Conservation (phyloP, 2,797 vertebrate genomes). For the Tangara arthus region DNA sequence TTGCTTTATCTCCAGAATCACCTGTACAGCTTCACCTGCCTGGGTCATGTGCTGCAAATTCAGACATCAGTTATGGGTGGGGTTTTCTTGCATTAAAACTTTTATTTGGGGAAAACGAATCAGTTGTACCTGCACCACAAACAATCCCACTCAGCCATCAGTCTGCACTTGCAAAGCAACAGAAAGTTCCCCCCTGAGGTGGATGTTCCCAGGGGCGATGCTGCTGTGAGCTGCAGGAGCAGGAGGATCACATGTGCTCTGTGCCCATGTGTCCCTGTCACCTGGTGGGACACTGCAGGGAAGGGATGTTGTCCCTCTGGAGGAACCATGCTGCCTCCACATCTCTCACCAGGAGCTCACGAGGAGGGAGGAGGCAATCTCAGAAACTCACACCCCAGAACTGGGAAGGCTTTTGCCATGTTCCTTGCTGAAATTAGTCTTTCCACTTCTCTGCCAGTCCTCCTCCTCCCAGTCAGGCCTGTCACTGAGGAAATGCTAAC, state of each 20-base stretch:
- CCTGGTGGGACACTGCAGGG: background rate
- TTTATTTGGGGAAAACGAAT: background rate
- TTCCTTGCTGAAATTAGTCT: background rate
- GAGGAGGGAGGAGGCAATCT: background rate
- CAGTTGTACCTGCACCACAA: background rate
- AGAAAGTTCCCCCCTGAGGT: background rate
- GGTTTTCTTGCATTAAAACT: background rate
- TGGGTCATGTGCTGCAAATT: background rate
- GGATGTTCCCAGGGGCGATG: background rate
- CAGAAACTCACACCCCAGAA: background rate
- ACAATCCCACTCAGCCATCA: accelerated
- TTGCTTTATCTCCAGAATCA: background rate
- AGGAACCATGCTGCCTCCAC: background rate
- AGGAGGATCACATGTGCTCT: background rate
- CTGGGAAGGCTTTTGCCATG: background rate
- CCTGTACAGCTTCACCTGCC: background rate
- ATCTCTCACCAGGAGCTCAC: background rate
- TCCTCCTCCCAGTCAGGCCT: background rate
- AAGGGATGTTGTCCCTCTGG: background rate
- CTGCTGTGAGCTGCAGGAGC: background rate
- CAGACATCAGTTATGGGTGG: background rate
- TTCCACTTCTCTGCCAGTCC: background rate
- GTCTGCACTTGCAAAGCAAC: background rate
- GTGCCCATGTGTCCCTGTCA: background rate
- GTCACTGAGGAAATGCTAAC: background rate